Conservation (phyloP, 1,140 invertebrate genomes). For the Hyposmocoma kahamanoa region DNA sequence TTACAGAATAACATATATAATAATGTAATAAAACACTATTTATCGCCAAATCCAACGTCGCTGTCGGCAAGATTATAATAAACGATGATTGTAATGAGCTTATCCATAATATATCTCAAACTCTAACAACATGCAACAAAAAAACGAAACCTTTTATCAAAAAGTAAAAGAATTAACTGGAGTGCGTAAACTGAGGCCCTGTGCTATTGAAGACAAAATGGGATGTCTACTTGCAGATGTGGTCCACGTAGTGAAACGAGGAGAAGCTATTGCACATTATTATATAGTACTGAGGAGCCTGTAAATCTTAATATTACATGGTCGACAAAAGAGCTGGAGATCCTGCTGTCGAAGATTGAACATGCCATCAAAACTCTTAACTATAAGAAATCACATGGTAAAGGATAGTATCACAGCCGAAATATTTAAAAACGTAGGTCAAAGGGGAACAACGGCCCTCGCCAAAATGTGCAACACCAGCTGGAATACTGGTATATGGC, state of each 20-base stretch:
- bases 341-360: background rate
- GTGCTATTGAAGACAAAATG: constrained; percentile 9
- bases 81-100: constrained; percentile 7
- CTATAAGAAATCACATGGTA: background rate
- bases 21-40: too few species aligned
- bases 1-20: too few species aligned
- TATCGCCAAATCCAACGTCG: constrained; percentile 4
- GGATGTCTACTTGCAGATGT: constrained; percentile 9
- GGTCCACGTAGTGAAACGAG: constrained; percentile 6
- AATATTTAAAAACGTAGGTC: constrained; percentile 3
- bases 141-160: constrained; percentile 11
- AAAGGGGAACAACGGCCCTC: background rate
- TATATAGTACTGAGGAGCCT: constrained; percentile 6
- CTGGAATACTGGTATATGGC: constrained; percentile 19
- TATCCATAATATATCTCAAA: too few species aligned
- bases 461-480: constrained; percentile 1
- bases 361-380: background rate
- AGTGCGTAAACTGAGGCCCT: constrained; percentile 6
- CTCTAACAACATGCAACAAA: constrained; percentile 2
- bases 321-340: background rate
- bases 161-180: constrained; percentile 15
- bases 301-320: background rate
- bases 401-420: constrained; percentile 3
- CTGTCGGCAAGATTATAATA: constrained; percentile 6
- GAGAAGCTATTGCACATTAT: constrained; percentile 10